Conservation (phyloP, 2,113 vertebrate species). For the Symphodus melops region DNA sequence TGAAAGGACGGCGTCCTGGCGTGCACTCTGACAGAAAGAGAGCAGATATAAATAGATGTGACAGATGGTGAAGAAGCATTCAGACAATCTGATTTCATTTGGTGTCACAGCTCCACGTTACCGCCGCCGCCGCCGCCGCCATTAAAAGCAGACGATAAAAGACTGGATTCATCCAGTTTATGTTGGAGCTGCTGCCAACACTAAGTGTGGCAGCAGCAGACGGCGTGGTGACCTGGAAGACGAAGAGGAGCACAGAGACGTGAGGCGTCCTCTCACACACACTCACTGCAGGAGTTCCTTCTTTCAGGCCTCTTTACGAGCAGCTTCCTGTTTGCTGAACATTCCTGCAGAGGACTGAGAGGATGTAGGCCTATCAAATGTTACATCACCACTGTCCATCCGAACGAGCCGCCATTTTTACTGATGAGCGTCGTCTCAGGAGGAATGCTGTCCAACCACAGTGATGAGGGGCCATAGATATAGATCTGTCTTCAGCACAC, state of each 20-base stretch:
- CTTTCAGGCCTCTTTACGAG: slow-evolving; percentile 12
- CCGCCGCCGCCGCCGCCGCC: neutral
- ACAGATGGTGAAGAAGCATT: neutral
- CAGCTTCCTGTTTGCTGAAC: slow-evolving; percentile 52
- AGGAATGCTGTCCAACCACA: no score
- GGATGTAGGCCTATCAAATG: no score
- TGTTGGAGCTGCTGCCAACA: slow-evolving; percentile 35
- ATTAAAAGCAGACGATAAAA: slow-evolving; percentile 40
- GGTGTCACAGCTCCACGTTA: neutral
- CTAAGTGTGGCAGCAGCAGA: slow-evolving; percentile 13
- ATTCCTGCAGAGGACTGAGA: slow-evolving; percentile 31
- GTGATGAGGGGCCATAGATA: no score
- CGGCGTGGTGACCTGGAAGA: no score
- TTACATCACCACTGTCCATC: no score
- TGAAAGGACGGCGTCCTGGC: slow-evolving; percentile 1
- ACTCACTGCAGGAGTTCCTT: no score
- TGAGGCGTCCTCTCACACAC: no score
- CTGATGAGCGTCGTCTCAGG: no score
- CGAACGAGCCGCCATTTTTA: no score
- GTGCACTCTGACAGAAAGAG: neutral
- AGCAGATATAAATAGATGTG: neutral
- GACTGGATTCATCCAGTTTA: slow-evolving; percentile 13
- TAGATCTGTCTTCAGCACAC: no score
- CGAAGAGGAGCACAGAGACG: no score
- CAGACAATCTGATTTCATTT: neutral